Evolutionary conservation across 2,113 vertebrate genomes (phyloP), one percentile per base, ranked within the genome.

Genomic region (Percina caprodes): DNA sequence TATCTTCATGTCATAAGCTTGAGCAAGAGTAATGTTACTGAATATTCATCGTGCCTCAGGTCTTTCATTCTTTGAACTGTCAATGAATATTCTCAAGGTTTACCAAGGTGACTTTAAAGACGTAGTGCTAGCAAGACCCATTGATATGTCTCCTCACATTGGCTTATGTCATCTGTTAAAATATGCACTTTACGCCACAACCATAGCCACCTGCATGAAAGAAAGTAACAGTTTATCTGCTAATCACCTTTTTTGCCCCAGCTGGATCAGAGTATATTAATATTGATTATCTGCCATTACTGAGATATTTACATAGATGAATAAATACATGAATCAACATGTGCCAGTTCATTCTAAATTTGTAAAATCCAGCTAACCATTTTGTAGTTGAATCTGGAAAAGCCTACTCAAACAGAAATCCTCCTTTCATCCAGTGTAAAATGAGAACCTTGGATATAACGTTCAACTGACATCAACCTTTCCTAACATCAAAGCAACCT

Each of bases 1-100:
- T 24, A 55, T 71, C 35, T 68, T 24, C n/a, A 67, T 65, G 56
- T 71, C 48, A 61, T 52, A 39, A 69, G 45, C 56, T n/a, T 19
- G 16, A 30, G 69, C 54, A 8, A n/a, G 18, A 66, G 45, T 62
- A 19, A 69, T 60, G n/a, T 55, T 26, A 23, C n/a, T 63, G 33
- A 59, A 52, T 76, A 68, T 60, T 72, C 60, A 42, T 46, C 39
- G 3, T 33, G 6, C 61, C 23, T n/a, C 33, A 45, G 69, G 70
- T 13, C 15, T n/a, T n/a, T 13, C 2, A 21, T 62, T 39, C 39
- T 49, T 65, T 3, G 21, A 74, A 62, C n/a, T 21, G 18, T 3
- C 9, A 35, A 46, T 3, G 30, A 69, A 58, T 35, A 51, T 56
- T 81, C 51, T 59, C 18, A 52, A 18, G 30, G 42, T 69, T 42